Base-by-base conservation (phyloP, 2,888 invertebrate species). In the Dexiosoma caninum region DNA sequence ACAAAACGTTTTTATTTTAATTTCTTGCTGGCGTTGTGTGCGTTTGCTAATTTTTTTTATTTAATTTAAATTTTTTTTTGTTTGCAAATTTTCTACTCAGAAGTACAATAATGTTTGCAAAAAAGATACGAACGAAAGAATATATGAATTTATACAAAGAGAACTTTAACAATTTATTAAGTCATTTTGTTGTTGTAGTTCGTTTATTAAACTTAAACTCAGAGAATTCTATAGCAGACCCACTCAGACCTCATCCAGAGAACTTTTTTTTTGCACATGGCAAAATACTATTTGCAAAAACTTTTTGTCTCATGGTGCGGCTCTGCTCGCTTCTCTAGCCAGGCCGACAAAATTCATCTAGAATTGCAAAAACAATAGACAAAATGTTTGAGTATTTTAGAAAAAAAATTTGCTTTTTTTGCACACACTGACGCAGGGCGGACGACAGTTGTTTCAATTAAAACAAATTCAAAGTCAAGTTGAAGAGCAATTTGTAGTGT, bases 401-500 rank as follows among this genome's bases (percentile, higher is more conserved):
- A 21, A 30, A 46, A 49, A 55, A 55, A 51, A 30, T 30, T n/a
- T n/a, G n/a, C n/a, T n/a, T n/a, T n/a, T n/a, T 21, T 46, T n/a
- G 30, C 19, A 46, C 32, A 70, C 49, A 23, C 10, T 46, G 49
- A 46, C 35, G 21, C 23, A 8, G 53, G 46, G 8, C n/a, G 12
- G 44, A 64, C 19, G 10, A 32, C 46, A 51, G 53, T 46, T 57
- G 46, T 37, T 78, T 74, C 78, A 14, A 40, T 4, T 27, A 78
- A 46, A 69, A 70, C 2, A 55, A 30, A 32, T 12, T 83, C 82
- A 83, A 83, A 79, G 77, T 82, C 83, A 83, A 83, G 79, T 82
- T 82, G 82, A 83, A 83, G 83, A 83, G 83, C 77, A 82, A 64
- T 44, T 71, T 60, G 30, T 19, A 49, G 16, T 21, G 70, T 67